phyloP scores from a whole-genome alignment of 2,888 invertebrate genomes.

The Hyppa rectilinea region DNA sequence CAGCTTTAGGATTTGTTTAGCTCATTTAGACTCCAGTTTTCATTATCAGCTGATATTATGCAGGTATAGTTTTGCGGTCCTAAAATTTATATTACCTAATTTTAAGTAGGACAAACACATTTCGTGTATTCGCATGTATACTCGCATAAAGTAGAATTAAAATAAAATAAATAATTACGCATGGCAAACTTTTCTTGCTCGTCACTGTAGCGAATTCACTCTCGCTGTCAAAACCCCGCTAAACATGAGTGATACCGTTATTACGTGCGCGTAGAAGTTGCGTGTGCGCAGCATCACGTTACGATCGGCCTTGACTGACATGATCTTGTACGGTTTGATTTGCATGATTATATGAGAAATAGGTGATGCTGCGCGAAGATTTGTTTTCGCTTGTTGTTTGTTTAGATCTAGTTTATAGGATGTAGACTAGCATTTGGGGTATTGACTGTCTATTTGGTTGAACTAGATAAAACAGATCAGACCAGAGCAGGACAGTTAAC shows the following conservation, averaged over 20 bases:
- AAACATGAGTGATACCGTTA: constrained; percentile 62
- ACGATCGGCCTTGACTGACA: constrained; percentile 60
- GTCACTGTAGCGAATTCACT: constrained; percentile 50
- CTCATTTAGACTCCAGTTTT: neutral
- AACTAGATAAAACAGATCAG: neutral
- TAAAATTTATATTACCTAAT: neutral
- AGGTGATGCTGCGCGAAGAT: constrained; percentile 11
- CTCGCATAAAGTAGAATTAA: too few relatives aligned
- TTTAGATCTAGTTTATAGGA: neutral
- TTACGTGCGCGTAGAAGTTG: constrained; percentile 56
- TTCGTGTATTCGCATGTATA: too few relatives aligned
- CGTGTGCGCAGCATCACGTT: constrained; percentile 55
- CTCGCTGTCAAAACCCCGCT: constrained; percentile 53
- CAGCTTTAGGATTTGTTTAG: neutral
- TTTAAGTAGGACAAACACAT: neutral
- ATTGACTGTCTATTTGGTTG: neutral
- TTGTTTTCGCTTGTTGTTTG: constrained; percentile 6
- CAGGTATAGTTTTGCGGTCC: too few relatives aligned
- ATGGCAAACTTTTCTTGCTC: constrained; percentile 20
- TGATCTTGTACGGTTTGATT: constrained; percentile 60
- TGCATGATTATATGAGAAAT: constrained; percentile 57
- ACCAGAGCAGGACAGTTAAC: neutral
- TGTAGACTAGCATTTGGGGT: neutral
- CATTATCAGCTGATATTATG: neutral
- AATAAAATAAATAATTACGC: neutral